Percentiles rank a stretch among this genome's conserved stretches.
These are phyloP conservation scores for Drosophila ficusphila DNA, from an alignment of 1,140 invertebrate genomes.

Conservation along the genomic window DNA sequence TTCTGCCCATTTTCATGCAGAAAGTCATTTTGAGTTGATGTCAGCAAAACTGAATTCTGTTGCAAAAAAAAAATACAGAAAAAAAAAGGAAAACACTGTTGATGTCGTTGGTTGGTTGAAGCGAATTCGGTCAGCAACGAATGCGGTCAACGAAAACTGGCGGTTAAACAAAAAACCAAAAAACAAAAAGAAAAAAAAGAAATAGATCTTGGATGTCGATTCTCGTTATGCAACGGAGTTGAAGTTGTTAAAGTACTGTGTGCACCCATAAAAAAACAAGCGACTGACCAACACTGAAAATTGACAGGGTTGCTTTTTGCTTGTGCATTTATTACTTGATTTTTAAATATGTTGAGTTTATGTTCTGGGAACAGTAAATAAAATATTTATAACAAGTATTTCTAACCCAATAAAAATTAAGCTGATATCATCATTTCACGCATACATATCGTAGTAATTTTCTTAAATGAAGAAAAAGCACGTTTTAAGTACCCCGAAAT, in stretches of 20 bases:
- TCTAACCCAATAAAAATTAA: too few species aligned
- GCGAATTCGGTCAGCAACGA: neutral
- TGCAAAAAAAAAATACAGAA: slow-evolving; percentile 1
- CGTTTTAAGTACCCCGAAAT: too few species aligned
- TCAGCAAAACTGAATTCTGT: slow-evolving; percentile 3
- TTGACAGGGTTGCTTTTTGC: too few species aligned
- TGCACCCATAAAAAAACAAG: too few species aligned
- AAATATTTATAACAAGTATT: too few species aligned
- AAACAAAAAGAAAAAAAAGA: neutral
- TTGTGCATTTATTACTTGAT: too few species aligned
- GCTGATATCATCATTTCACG: too few species aligned
- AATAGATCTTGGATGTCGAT: neutral
- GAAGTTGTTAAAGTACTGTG: neutral
- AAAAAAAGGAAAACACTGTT: neutral
- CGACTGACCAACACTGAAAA: too few species aligned
- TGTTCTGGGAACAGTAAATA: too few species aligned
- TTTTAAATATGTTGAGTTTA: too few species aligned
- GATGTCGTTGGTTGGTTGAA: neutral
- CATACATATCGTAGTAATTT: too few species aligned
- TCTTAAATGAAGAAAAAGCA: too few species aligned
- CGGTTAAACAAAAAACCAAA: neutral
- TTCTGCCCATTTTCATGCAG: slow-evolving; percentile 1
- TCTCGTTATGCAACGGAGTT: neutral
- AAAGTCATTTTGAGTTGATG: slow-evolving; percentile 3
- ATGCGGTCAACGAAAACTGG: neutral